phyloP scores from a whole-genome alignment of 2,797 vertebrate genomes.

The Gymnopithys bicolor region DNA sequence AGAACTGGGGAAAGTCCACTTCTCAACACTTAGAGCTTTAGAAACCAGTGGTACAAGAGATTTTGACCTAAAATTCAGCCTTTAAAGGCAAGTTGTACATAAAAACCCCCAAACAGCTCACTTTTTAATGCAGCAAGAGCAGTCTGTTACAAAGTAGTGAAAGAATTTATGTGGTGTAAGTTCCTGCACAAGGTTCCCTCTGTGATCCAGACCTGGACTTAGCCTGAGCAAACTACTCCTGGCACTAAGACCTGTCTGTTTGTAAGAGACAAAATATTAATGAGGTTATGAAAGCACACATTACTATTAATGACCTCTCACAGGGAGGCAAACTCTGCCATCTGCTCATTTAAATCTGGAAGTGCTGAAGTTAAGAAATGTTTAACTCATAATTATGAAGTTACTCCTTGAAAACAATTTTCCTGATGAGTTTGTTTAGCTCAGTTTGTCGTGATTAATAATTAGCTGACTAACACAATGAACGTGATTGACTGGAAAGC shows the following conservation, averaged over 20 bases:
- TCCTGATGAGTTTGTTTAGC: background rate
- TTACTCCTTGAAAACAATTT: background rate
- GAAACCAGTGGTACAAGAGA: background rate
- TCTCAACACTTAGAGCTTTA: background rate
- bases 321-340: background rate
- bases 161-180: background rate
- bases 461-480: background rate
- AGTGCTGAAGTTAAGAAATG: background rate
- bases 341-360: background rate
- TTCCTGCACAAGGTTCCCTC: background rate
- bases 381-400: background rate
- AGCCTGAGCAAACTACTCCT: background rate
- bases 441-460: constrained; percentile 18
- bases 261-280: background rate
- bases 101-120: background rate
- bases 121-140: background rate
- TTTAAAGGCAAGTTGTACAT: background rate
- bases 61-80: background rate
- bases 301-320: background rate
- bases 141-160: background rate
- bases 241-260: background rate
- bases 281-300: background rate
- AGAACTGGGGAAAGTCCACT: background rate
- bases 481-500: background rate
- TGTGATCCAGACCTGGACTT: background rate